phyloP scores from a whole-genome alignment of 2,113 vertebrate genomes.

The Scytalopus superciliaris region DNA sequence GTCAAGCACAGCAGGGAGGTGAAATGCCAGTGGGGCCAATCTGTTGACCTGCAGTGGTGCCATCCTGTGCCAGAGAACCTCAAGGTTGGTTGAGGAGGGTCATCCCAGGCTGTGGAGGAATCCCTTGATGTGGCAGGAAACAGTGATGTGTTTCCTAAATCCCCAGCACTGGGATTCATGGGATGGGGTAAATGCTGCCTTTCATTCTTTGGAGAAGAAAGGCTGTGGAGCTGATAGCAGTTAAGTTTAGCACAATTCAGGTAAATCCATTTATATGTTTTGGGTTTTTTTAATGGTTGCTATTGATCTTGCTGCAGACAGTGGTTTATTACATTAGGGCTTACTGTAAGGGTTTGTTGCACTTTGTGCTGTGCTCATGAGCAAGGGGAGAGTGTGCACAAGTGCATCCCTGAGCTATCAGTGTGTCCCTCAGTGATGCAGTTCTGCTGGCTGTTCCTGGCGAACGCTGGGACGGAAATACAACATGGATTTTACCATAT shows the following conservation, averaged over 20 bases:
- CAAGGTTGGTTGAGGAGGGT: fast-evolving
- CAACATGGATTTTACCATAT: fast-evolving
- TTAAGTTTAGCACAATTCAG: background rate
- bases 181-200: background rate
- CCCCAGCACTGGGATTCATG: fast-evolving
- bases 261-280: fast-evolving
- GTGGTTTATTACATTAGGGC: background rate
- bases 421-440: background rate
- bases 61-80: background rate
- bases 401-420: fast-evolving
- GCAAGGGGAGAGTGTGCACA: background rate
- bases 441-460: background rate
- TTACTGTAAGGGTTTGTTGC: background rate
- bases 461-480: background rate
- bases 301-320: background rate
- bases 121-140: background rate
- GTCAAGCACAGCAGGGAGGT: fast-evolving
- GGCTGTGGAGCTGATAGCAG: background rate
- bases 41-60: fast-evolving
- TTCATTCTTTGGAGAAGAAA: background rate
- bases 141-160: background rate
- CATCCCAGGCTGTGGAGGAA: background rate
- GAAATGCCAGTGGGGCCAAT: fast-evolving
- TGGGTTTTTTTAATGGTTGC: background rate
- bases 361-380: background rate